Conservation (phyloP, 1,140 invertebrate species). For the Mya arenaria region DNA sequence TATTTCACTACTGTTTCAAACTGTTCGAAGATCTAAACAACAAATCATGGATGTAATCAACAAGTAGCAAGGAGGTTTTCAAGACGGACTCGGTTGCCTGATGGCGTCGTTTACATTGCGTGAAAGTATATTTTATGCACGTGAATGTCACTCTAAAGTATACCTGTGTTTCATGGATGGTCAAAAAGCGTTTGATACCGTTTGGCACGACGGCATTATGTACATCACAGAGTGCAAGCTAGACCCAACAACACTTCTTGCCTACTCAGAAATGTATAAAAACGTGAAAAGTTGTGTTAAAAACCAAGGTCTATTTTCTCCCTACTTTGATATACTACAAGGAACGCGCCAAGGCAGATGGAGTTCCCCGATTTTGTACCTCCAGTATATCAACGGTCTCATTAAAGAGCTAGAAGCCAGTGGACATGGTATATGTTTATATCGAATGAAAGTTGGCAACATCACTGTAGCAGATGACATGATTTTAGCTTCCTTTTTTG, state of each 20-base stretch:
- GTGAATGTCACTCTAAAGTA: conserved; percentile 2
- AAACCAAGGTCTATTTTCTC: not conserved
- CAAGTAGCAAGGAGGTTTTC: conserved; percentile 9
- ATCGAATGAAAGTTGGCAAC: not conserved
- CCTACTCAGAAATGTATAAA: not conserved
- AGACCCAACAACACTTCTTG: not conserved
- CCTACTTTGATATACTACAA: not conserved
- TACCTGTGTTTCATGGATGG: conserved; percentile 8
- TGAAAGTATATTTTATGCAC: not conserved
- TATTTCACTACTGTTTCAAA: no score
- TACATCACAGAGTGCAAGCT: not conserved
- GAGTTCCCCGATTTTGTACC: conserved; percentile 4
- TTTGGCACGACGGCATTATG: conserved; percentile 16
- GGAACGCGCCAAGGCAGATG: conserved; percentile 9
- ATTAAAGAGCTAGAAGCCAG: not conserved
- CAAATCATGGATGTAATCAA: not conserved
- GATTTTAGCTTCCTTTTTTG: not conserved
- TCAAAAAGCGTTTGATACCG: conserved; percentile 8
- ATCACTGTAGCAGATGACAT: not conserved
- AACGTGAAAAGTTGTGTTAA: not conserved
- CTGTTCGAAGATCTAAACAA: conserved; percentile 8
- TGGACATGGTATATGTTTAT: not conserved
- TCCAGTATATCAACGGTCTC: conserved; percentile 11
- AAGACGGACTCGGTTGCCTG: not conserved
- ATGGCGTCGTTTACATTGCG: conserved; percentile 1